Evolutionary conservation across 2,888 invertebrate species (phyloP).

Genomic region (Prosapia bicincta): DNA sequence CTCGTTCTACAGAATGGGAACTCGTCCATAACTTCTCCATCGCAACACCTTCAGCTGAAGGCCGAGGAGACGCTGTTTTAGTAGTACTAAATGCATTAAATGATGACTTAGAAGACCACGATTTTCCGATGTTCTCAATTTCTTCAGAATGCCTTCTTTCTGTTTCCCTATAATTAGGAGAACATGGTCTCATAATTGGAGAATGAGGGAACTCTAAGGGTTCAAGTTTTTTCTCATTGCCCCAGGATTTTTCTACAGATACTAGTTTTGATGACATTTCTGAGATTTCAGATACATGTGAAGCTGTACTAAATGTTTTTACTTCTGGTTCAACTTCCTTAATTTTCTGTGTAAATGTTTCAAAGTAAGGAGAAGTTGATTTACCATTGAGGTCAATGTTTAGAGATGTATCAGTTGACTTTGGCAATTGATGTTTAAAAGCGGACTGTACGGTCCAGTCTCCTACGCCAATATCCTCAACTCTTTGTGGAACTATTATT

Average conservation of each 20-base stretch:
- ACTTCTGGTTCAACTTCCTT: not conserved
- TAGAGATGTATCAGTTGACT: not conserved
- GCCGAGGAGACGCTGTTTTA: slow-evolving; percentile 43
- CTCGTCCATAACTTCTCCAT: slow-evolving; percentile 47
- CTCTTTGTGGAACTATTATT: slow-evolving; percentile 22
- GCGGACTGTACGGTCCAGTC: slow-evolving; percentile 4
- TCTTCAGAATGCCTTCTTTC: not conserved
- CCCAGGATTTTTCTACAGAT: slow-evolving; percentile 67
- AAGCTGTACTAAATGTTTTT: not conserved
- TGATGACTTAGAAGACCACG: not conserved
- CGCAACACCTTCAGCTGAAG: slow-evolving; percentile 45
- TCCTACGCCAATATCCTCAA: slow-evolving; percentile 6
- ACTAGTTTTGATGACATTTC: slow-evolving; percentile 52
- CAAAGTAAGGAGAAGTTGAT: not conserved
- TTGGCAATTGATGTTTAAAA: not conserved
- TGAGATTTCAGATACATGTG: not conserved
- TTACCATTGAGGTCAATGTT: not conserved
- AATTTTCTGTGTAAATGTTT: not conserved
- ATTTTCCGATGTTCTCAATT: not conserved
- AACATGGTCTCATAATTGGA: slow-evolving; percentile 8
- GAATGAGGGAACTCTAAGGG: slow-evolving; percentile 7
- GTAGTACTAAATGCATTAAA: not conserved
- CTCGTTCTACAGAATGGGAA: slow-evolving; percentile 19
- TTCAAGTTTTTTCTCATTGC: slow-evolving; percentile 40
- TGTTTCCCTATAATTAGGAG: not conserved